phyloP scores from a whole-genome alignment of 2,113 vertebrate genomes.

The Cebus imitator region DNA sequence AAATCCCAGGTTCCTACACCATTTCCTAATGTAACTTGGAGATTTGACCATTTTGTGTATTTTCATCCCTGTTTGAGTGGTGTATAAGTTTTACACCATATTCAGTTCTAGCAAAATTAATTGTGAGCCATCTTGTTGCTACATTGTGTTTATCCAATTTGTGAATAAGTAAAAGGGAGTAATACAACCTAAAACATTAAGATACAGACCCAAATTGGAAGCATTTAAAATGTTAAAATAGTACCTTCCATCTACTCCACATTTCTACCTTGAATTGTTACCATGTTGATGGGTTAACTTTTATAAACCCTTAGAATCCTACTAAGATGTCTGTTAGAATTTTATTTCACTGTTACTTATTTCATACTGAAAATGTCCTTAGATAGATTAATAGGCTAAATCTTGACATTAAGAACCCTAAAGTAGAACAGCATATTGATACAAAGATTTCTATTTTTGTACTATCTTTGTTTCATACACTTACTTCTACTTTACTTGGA shows the following conservation, averaged over 20 bases:
- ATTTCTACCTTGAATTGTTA: background rate
- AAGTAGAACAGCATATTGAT: background rate
- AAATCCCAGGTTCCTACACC: background rate
- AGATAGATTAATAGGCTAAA: background rate
- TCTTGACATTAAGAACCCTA: background rate
- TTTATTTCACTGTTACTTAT: slow-evolving; percentile 2
- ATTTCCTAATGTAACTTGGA: background rate
- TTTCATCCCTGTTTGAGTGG: background rate
- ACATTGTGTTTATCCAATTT: background rate
- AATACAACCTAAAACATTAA: background rate
- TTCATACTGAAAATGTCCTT: background rate
- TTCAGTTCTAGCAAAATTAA: background rate
- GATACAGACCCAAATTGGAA: background rate
- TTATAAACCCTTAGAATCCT: background rate
- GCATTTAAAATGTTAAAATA: background rate
- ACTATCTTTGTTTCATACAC: background rate
- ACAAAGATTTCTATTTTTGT: slow-evolving; percentile 38
- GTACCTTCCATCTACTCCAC: background rate
- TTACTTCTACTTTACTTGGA: slow-evolving; percentile 45
- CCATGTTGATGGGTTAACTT: background rate
- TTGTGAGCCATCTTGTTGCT: background rate
- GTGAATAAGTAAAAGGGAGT: background rate
- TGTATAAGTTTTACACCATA: background rate
- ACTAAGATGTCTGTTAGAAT: background rate
- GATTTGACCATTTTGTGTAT: background rate